phyloP scores from a whole-genome alignment of 2,888 invertebrate genomes.

The Drosophila fungiperda region DNA sequence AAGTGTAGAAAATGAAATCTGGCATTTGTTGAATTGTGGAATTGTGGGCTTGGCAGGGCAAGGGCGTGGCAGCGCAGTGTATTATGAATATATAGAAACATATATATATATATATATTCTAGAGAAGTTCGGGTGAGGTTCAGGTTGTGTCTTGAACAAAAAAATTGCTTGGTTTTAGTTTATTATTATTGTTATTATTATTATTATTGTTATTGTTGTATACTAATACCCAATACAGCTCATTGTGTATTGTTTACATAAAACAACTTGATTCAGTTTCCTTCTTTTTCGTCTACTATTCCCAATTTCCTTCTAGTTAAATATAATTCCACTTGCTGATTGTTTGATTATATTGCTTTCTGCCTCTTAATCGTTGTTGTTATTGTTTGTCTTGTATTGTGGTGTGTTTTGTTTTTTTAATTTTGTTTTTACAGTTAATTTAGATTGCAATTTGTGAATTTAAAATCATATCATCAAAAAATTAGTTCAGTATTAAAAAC shows the following conservation, averaged over 20 bases:
- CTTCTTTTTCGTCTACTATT: background rate
- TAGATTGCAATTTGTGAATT: slow-evolving; percentile 32
- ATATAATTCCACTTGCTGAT: slow-evolving; percentile 16
- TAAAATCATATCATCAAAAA: slow-evolving; percentile 19
- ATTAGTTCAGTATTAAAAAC: slow-evolving; percentile 38
- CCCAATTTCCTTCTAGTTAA: slow-evolving; percentile 3
- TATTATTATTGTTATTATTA: slow-evolving; percentile 18
- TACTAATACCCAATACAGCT: slow-evolving; percentile 43
- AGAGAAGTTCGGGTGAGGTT: slow-evolving; percentile 2
- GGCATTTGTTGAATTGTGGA: slow-evolving; percentile 38
- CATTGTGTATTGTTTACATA: slow-evolving; percentile 33
- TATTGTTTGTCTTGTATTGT: background rate
- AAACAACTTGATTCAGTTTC: slow-evolving; percentile 9
- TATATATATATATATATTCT: background rate
- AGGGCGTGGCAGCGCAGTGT: background rate
- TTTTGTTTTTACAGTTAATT: slow-evolving; percentile 27
- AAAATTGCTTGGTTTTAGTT: slow-evolving; percentile 17
- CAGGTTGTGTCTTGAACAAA: slow-evolving; percentile 19
- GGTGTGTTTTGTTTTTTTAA: slow-evolving; percentile 39
- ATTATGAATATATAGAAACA: background rate
- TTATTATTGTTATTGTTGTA: slow-evolving; percentile 3
- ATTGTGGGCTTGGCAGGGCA: slow-evolving; percentile 11
- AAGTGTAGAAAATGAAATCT: slow-evolving; percentile 41
- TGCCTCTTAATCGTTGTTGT: slow-evolving; percentile 9
- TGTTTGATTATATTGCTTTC: slow-evolving; percentile 26